Evolutionary conservation across 2,888 invertebrate species (phyloP), one percentile per base, ranked within the genome.

Genomic region (Protonemura montana): DNA sequence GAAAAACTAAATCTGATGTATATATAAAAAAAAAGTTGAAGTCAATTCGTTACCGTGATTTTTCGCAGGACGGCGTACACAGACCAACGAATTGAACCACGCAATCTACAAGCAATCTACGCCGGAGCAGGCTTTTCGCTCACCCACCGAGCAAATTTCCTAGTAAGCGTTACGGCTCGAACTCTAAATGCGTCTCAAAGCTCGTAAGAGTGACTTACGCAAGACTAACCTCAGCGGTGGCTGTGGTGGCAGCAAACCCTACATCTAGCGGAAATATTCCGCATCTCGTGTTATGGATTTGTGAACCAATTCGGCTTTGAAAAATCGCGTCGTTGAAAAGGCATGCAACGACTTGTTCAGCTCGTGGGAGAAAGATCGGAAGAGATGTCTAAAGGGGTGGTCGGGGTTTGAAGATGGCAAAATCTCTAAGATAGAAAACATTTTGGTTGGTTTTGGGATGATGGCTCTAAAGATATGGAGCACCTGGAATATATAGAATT

Each of bases 251-350:
- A 59, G 59, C 59, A 35, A 35, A 16, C 21, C 59, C 59, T 59
- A 59, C 21, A 59, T 59, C 59, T 59, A 59, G 21, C 59, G 59
- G 59, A 59, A 10, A 21, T n/a, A 59, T 10, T 59, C 59, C 59
- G 59, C 7, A 10, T 59, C 59, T 59, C 89, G 91, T 91, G 91
- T 91, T 91, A 91, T 91, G 91, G 91, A 91, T 91, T 91, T 91
- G 89, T 91, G 91, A 90, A 90, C 91, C 86, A 85, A 80, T 27
- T 26, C 42, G 78, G 78, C 81, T 80, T 27, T 28, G 21, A 30
- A 77, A 78, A 42, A 85, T 59, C 16, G 13, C 13, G 59, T 59
- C 59, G 6, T 59, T 21, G 59, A 59, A 59, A 59, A 59, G n/a
- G 59, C 59, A 59, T 59, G 59, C 59, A 59, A 13, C 59, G 59